A percentile compares a stretch with the other conserved stretches of the same genome.
phyloP scores from a whole-genome alignment of 2,888 invertebrate species.

The Dynastes grantii region DNA sequence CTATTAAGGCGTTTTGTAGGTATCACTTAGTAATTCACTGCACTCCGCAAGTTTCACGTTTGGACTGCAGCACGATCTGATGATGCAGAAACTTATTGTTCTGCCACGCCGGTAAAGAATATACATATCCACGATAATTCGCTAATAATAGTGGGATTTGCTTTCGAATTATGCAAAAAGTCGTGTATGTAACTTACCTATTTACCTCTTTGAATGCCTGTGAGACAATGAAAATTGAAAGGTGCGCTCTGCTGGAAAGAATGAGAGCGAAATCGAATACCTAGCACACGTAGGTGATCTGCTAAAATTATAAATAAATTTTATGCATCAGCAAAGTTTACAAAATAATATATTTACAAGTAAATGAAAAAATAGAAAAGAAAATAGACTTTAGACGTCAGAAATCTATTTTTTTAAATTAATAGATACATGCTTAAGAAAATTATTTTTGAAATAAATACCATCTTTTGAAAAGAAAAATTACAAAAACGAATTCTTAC shows the following conservation, averaged over 20 bases:
- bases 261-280: slow-evolving; percentile 26
- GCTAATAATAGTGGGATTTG: slow-evolving; percentile 26
- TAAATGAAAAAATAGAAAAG: no score
- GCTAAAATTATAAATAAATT: no score
- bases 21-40: slow-evolving; percentile 11
- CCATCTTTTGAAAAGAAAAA: no score
- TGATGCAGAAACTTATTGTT: slow-evolving; percentile 37
- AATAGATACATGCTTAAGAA: no score
- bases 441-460: no score
- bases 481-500: no score
- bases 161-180: slow-evolving; percentile 40
- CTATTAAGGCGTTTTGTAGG: neutral
- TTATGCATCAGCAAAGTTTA: neutral
- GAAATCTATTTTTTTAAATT: no score
- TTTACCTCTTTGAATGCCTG: slow-evolving; percentile 1
- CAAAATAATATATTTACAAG: no score
- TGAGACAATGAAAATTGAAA: slow-evolving; percentile 30
- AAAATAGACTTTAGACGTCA: no score
- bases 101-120: slow-evolving; percentile 18
- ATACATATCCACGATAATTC: slow-evolving; percentile 13
- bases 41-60: slow-evolving; percentile 20
- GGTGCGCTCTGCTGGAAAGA: slow-evolving; percentile 12
- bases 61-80: slow-evolving; percentile 10
- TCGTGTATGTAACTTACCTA: slow-evolving; percentile 9
- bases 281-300: neutral